A percentile compares a stretch with the other conserved stretches of the same genome.
phyloP scores from a whole-genome alignment of 2,888 invertebrate genomes.

The Biston stratarius region DNA sequence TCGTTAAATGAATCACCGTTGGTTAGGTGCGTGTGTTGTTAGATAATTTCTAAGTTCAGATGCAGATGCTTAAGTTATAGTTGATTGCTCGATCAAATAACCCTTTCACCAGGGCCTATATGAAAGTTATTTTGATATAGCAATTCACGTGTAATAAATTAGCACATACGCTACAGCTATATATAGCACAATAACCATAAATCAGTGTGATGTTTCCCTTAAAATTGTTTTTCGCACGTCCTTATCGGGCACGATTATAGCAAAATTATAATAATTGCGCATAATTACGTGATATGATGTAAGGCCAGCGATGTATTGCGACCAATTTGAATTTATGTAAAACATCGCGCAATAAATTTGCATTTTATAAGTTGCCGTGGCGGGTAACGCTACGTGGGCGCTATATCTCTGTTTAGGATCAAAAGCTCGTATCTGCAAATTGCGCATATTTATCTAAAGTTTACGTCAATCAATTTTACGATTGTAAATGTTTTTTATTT shows the following conservation, averaged over 20 bases:
- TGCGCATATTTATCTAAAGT: slow-evolving; percentile 63
- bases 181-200: slow-evolving; percentile 63
- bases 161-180: slow-evolving; percentile 56
- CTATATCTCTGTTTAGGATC: slow-evolving; percentile 80
- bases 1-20: slow-evolving; percentile 83
- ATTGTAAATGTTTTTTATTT: slow-evolving; percentile 25
- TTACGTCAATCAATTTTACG: slow-evolving; percentile 42
- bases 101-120: slow-evolving; percentile 66
- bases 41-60: slow-evolving; percentile 67
- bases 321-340: slow-evolving; percentile 84
- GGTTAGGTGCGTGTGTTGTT: slow-evolving; percentile 71
- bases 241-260: slow-evolving; percentile 81
- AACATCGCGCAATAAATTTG: slow-evolving; percentile 84
- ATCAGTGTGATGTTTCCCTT: slow-evolving; percentile 74
- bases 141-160: slow-evolving; percentile 60
- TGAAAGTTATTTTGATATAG: slow-evolving; percentile 52
- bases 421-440: slow-evolving; percentile 69
- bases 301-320: slow-evolving; percentile 76
- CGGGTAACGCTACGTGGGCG: slow-evolving; percentile 66
- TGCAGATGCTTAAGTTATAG: slow-evolving; percentile 82
- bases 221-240: slow-evolving; percentile 84
- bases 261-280: slow-evolving; percentile 86
- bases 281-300: slow-evolving; percentile 83
- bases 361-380: slow-evolving; percentile 81
- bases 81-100: slow-evolving; percentile 78